Evolutionary conservation across 64 coral and sea anemone species (phyloP), one percentile per base, ranked within the genome.

Genomic region (Anthopleura sola): DNA sequence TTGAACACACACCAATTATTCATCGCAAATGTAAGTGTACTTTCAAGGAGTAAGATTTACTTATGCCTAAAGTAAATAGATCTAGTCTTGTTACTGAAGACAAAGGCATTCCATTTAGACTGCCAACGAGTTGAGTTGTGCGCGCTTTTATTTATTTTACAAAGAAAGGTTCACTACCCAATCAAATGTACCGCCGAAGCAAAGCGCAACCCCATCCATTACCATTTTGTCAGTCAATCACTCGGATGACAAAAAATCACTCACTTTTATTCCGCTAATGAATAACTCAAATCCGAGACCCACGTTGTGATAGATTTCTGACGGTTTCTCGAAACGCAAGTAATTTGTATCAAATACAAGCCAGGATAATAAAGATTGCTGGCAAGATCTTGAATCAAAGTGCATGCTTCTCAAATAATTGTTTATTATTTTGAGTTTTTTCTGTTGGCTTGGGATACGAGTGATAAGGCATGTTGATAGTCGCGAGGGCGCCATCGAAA

Each of bases 71-170:
- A 48, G 76, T 79, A 79, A 79, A 79, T 48, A 79, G 8, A 38
- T 48, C 36, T 44, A 23, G 36, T 48, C 76, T 79, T 7, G 19
- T 38, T 38, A 47, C 24, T 9, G 2, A 79, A 79, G 17, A 79
- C 76, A 79, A 79, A 40, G 24, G 76, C 37, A 79, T 79, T 79
- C 76, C 76, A 79, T 79, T 79, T 79, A 48, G 76, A 18, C 37
- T 79, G 66, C 66, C 66, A 71, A n/a, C n/a, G 10, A 16, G 76
- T 46, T 44, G 36, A 79, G 39, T 48, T 79, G 21, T 44, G 36
- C 37, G 44, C 34, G 6, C 44, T 24, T 79, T 44, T 79, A 79
- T 79, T 79, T 79, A 79, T 79, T 79, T 79, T 79, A 23, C 76
- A 79, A 79, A 79, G 76, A 79, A 79, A 47, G 76, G 76, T 79